Evolutionary conservation across 2,888 invertebrate genomes (phyloP), one percentile per base, ranked within the genome.

Genomic region (Brachyptera putata): DNA sequence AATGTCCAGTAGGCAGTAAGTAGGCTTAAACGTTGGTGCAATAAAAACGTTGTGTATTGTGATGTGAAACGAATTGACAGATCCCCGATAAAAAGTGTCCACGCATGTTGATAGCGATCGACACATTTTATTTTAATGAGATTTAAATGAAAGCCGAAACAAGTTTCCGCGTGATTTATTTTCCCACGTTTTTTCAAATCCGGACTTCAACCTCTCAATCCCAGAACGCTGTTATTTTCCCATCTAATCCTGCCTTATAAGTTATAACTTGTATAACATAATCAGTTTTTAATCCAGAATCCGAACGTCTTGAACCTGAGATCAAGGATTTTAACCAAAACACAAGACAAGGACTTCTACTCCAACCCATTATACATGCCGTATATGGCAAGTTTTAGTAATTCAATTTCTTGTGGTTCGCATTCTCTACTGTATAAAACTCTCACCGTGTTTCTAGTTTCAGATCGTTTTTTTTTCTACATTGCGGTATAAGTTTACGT

Each of bases 361-460:
- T 53, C 22, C 9, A 9, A 50, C 16, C 53, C 22, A 53, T 53
- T 53, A 53, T 53, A 34, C 36, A 21, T 34, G 18, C 53, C 53
- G 36, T 53, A 53, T 53, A 53, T 36, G 53, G 53, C 16, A 53
- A 30, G 36, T 53, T 53, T 53, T 34, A 16, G 53, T 34, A 53
- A 53, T 53, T 34, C 53, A 11, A 30, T 18, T 53, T 36, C 30
- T 53, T 36, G 36, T 36, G 36, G 36, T 22, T 30, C 3, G 46
- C 46, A 22, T 46, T 46, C 46, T 46, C n/a, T 21, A 36, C 13
- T 18, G 18, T 36, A 11, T 16, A 43, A 14, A 18, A 36, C 53
- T 34, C 53, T 53, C 34, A 21, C 21, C 18, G 34, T 3, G 13
- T 53, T 9, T 53, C 24, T 53, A n/a, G n/a, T n/a, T 36, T 22